Percentiles rank a stretch among this genome's conserved stretches.
Evolutionary conservation across 2,888 invertebrate species (phyloP).

Genomic region (Amblyjoppa fuscipennis): DNA sequence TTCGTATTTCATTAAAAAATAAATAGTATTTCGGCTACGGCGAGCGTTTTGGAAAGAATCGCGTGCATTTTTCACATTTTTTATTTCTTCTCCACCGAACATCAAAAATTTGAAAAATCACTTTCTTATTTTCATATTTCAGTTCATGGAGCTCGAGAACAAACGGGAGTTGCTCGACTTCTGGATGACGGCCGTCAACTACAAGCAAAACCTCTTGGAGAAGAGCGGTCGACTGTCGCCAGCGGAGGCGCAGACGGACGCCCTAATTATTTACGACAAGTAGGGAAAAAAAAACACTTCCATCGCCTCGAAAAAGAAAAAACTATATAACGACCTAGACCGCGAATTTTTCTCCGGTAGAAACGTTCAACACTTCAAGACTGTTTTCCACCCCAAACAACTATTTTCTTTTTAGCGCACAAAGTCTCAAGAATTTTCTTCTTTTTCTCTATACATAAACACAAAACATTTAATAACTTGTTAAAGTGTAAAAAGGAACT

Average conservation of each 20-base stretch:
- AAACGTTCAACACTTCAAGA: no score
- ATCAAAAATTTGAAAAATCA: no score
- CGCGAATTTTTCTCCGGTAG: no score
- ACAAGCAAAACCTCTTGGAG: slow-evolving; percentile 90
- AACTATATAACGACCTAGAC: no score
- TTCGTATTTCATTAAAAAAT: no score
- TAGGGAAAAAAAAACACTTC: slow-evolving; percentile 76
- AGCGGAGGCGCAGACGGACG: slow-evolving; percentile 95
- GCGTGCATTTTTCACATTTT: neutral
- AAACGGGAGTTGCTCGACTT: slow-evolving; percentile 93
- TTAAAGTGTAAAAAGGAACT: no score
- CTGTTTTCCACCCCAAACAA: no score
- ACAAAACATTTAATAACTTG: no score
- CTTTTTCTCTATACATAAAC: no score
- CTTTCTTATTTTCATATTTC: slow-evolving; percentile 65
- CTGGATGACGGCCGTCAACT: slow-evolving; percentile 95
- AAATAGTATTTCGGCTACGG: no score
- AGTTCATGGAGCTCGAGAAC: slow-evolving; percentile 96
- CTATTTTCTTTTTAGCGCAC: no score
- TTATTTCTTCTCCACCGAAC: neutral
- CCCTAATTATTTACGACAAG: slow-evolving; percentile 98
- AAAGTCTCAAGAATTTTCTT: no score
- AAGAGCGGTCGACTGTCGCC: slow-evolving; percentile 88
- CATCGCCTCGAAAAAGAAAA: neutral
- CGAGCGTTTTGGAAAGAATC: slow-evolving; percentile 2